Conservation (phyloP, 2,888 invertebrate species). For the Ferdinandea cuprea region DNA sequence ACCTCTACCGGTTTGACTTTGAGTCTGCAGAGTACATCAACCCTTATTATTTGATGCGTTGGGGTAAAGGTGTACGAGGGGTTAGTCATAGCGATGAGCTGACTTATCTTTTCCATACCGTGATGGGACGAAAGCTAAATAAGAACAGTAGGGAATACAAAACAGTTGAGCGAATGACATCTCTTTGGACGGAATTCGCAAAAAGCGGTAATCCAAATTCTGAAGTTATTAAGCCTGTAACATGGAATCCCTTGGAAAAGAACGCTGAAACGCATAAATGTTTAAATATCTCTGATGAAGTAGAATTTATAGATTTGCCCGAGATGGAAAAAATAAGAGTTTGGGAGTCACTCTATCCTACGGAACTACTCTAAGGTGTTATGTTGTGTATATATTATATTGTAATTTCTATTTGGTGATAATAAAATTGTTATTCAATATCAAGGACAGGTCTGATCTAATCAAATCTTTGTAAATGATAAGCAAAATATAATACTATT, state of each 20-base stretch:
- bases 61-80: conserved; percentile 79
- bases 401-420: too few species aligned
- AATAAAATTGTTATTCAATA: too few species aligned
- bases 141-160: conserved; percentile 78
- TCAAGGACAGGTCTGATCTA: too few species aligned
- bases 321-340: conserved; percentile 76
- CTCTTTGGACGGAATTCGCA: conserved; percentile 81
- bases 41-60: conserved; percentile 79
- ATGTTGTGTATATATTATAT: too few species aligned
- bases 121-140: conserved; percentile 77
- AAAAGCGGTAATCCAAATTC: conserved; percentile 80
- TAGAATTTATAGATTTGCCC: conserved; percentile 78
- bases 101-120: conserved; percentile 80
- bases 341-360: conserved; percentile 79
- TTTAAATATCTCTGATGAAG: conserved; percentile 78
- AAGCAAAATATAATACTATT: too few species aligned
- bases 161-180: conserved; percentile 79
- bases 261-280: conserved; percentile 75
- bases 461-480: too few species aligned
- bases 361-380: conserved; percentile 42
- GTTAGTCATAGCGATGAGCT: conserved; percentile 82
- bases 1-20: conserved; percentile 81
- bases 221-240: conserved; percentile 65
- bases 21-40: conserved; percentile 79
- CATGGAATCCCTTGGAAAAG: conserved; percentile 77